Conservation (phyloP, 92 coral and sea anemone species). For the Siderastrea radians region DNA sequence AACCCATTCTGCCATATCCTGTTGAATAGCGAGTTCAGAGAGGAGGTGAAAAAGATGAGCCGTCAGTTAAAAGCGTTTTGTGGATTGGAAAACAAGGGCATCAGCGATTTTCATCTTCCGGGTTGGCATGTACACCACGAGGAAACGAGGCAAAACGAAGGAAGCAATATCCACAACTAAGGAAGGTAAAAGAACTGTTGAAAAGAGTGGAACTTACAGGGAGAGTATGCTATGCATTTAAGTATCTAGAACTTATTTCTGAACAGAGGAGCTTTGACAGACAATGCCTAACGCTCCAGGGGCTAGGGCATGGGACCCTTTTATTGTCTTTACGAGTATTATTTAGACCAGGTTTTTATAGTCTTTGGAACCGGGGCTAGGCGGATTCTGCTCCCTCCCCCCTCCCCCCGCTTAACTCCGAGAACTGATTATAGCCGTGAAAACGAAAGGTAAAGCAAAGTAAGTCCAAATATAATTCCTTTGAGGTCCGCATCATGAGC, state of each 20-base stretch:
- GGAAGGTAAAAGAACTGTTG: neutral
- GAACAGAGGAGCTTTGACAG: neutral
- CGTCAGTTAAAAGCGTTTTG: slow-evolving; percentile 11
- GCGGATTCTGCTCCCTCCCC: too few relatives aligned
- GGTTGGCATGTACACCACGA: neutral
- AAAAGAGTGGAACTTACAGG: neutral
- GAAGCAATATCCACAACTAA: neutral
- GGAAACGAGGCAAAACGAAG: neutral
- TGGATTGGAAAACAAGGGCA: neutral
- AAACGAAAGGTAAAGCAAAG: too few relatives aligned
- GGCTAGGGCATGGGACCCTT: too few relatives aligned
- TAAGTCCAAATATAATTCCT: too few relatives aligned
- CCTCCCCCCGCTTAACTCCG: too few relatives aligned
- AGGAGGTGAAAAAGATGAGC: slow-evolving; percentile 51
- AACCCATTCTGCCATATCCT: slow-evolving; percentile 77
- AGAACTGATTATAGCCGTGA: too few relatives aligned
- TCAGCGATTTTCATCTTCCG: neutral
- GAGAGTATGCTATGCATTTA: too few relatives aligned
- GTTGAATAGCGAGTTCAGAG: slow-evolving; percentile 76
- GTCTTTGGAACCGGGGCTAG: too few relatives aligned
- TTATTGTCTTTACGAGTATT: too few relatives aligned
- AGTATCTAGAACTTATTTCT: neutral
- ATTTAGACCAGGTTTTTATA: too few relatives aligned
- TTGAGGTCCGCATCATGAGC: too few relatives aligned
- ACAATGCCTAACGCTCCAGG: too few relatives aligned